These are phyloP conservation scores for Dendroctonus valens DNA, from an alignment of 1,140 invertebrate genomes.

Conservation along the genomic window DNA sequence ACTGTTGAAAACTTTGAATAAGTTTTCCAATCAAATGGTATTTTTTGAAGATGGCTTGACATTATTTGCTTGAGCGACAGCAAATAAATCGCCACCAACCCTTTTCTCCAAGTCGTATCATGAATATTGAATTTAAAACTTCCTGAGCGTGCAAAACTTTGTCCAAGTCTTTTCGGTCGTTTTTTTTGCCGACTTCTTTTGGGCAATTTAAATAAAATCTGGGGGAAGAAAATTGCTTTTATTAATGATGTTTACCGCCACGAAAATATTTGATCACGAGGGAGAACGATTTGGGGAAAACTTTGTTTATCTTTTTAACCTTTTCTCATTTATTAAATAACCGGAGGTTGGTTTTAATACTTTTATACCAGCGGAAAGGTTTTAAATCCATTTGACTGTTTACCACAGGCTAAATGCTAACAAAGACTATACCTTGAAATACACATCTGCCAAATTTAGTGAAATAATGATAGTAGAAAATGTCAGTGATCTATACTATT, in stretches of 20 bases:
- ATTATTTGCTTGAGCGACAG: constrained; percentile 12
- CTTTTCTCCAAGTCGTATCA: constrained; percentile 39
- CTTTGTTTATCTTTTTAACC: constrained; percentile 31
- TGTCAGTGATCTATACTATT: no score
- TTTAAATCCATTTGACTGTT: no score
- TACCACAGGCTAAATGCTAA: no score
- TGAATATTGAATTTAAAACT: constrained; percentile 43
- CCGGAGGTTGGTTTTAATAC: constrained; percentile 1
- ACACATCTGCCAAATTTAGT: no score
- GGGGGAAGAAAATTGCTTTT: constrained; percentile 40
- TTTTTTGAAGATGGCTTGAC: constrained; percentile 21
- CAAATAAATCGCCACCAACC: constrained; percentile 38
- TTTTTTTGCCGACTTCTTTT: constrained; percentile 28
- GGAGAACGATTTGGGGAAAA: constrained; percentile 14
- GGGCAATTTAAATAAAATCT: constrained; percentile 42
- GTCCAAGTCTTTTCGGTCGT: constrained; percentile 24
- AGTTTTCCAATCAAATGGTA: constrained; percentile 25
- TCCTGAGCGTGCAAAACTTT: constrained; percentile 31
- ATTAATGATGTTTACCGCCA: constrained; percentile 42
- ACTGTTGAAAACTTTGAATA: background rate
- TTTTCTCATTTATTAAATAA: constrained; percentile 23
- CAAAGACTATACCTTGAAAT: no score
- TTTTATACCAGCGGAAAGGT: background rate
- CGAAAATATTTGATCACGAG: constrained; percentile 29
- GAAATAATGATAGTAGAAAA: no score